Conservation (phyloP, 2,797 vertebrate species). For the Eulemur coronatus region DNA sequence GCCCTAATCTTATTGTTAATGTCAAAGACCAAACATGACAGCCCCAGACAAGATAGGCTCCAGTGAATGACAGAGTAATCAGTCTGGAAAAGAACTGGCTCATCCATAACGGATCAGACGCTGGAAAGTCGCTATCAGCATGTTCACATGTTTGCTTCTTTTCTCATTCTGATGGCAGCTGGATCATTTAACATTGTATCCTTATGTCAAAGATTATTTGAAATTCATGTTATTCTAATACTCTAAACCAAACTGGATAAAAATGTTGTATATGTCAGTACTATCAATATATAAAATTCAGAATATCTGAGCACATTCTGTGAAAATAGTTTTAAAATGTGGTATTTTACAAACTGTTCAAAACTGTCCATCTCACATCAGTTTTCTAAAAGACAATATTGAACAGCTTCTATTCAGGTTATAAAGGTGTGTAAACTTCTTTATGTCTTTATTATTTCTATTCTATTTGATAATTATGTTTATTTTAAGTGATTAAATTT, state of each 20-base stretch:
- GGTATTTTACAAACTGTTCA: slow-evolving; percentile 12
- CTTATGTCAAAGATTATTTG: slow-evolving; percentile 75
- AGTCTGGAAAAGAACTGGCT: slow-evolving; percentile 78
- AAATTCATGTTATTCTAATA: slow-evolving; percentile 79
- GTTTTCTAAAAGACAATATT: background rate
- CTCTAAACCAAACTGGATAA: slow-evolving; percentile 61
- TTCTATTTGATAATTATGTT: background rate
- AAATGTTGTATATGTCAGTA: slow-evolving; percentile 50
- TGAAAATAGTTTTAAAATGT: slow-evolving; percentile 62
- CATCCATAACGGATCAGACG: slow-evolving; percentile 80
- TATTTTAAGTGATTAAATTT: background rate
- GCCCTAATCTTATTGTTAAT: slow-evolving; percentile 85
- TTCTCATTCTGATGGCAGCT: slow-evolving; percentile 75
- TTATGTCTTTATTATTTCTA: background rate
- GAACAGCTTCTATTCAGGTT: background rate
- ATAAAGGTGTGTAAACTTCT: background rate
- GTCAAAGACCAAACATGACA: slow-evolving; percentile 80
- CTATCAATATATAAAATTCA: slow-evolving; percentile 65
- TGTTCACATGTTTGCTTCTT: slow-evolving; percentile 79
- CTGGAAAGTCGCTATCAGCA: slow-evolving; percentile 79
- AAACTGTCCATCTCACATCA: background rate
- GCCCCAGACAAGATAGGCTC: slow-evolving; percentile 82
- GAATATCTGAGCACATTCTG: slow-evolving; percentile 19
- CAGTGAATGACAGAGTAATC: slow-evolving; percentile 85
- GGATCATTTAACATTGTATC: slow-evolving; percentile 77